phyloP scores from a whole-genome alignment of 2,113 vertebrate genomes.

The Ranitomeya variabilis region DNA sequence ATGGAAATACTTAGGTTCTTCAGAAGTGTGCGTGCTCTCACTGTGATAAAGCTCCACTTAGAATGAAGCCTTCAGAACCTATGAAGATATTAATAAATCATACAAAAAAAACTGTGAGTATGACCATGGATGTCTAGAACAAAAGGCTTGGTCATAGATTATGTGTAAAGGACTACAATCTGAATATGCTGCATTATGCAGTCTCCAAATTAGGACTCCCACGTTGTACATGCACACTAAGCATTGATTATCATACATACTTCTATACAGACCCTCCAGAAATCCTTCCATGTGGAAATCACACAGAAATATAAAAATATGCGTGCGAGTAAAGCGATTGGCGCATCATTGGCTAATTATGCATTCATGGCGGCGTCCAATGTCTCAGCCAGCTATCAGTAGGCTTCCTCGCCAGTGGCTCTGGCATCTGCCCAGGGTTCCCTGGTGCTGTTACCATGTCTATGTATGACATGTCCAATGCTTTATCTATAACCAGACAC shows the following conservation, averaged over 20 bases:
- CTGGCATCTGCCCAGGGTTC: no score
- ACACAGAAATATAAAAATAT: neutral
- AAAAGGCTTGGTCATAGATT: constrained; percentile 17
- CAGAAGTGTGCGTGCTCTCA: neutral
- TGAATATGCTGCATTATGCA: neutral
- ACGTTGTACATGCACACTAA: neutral
- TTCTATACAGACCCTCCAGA: neutral
- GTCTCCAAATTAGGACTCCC: neutral
- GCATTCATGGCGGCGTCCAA: no score
- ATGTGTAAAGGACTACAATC: neutral
- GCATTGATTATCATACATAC: neutral
- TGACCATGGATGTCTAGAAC: neutral
- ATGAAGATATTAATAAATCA: neutral
- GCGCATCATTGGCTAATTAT: neutral
- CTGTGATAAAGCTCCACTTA: constrained; percentile 26
- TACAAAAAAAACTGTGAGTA: neutral
- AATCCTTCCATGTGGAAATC: neutral
- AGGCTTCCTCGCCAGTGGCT: no score
- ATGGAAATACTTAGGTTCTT: constrained; percentile 10
- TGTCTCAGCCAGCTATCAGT: no score
- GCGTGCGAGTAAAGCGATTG: neutral
- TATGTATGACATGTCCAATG: no score
- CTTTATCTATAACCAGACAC: no score
- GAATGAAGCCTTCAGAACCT: neutral
- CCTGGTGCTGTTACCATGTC: no score